These are phyloP conservation scores for Speoplatyrhinus poulsoni DNA, from an alignment of 2,113 vertebrate genomes.

Conservation along the genomic window DNA sequence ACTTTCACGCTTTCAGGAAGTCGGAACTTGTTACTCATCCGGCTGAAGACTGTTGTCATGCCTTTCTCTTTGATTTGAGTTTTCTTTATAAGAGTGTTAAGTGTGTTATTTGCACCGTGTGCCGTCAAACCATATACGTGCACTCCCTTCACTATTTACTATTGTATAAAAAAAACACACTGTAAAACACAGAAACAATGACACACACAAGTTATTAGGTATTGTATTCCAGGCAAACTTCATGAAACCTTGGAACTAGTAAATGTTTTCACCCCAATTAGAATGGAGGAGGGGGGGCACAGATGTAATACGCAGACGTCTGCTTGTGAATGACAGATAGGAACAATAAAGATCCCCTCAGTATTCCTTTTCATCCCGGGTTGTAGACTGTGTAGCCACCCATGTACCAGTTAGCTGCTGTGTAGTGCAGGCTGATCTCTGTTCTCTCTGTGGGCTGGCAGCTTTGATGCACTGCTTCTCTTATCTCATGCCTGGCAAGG, in stretches of 20 bases:
- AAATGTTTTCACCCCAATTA: slow-evolving; percentile 22
- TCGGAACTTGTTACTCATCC: slow-evolving; percentile 56
- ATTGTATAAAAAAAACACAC: slow-evolving; percentile 13
- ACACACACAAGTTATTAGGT: slow-evolving; percentile 43
- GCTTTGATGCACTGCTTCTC: slow-evolving; percentile 80
- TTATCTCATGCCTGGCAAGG: slow-evolving; percentile 81
- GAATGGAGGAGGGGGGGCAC: slow-evolving; percentile 31
- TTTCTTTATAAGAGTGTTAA: slow-evolving; percentile 40
- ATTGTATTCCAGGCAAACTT: slow-evolving; percentile 34
- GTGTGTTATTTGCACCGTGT: no score
- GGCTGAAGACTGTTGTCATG: slow-evolving; percentile 57
- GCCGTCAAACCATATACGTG: slow-evolving; percentile 19
- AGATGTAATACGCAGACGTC: slow-evolving; percentile 19
- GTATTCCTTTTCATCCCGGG: slow-evolving; percentile 32
- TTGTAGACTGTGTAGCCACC: slow-evolving; percentile 33
- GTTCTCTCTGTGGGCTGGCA: slow-evolving; percentile 74
- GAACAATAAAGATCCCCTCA: slow-evolving; percentile 63
- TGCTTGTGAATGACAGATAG: slow-evolving; percentile 54
- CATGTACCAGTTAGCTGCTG: slow-evolving; percentile 55
- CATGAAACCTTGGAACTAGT: slow-evolving; percentile 45
- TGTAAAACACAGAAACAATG: slow-evolving; percentile 5
- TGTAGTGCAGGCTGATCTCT: slow-evolving; percentile 65
- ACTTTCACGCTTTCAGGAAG: slow-evolving; percentile 63
- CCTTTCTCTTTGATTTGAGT: slow-evolving; percentile 40
- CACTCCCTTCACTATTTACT: slow-evolving; percentile 22